Base-by-base conservation (phyloP, 2,113 vertebrate species). In the Ceyx melanurus region DNA sequence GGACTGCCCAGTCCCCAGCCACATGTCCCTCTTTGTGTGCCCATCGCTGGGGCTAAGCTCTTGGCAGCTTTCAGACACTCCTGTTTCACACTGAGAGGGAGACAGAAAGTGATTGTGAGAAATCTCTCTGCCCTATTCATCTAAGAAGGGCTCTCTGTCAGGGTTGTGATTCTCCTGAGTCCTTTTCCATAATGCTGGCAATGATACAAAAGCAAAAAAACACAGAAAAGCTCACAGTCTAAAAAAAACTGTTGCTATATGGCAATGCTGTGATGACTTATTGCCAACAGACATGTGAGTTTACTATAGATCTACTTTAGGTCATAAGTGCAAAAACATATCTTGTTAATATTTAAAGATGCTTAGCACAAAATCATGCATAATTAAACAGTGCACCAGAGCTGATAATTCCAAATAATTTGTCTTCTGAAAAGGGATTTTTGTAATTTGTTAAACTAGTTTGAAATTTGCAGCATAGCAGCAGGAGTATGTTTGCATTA, bases 331-430 rank as follows among this genome's bases (percentile, higher is more conserved):
- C 95, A 96, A 88, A 94, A 96, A 67, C 87, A 70, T 92, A 96
- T 94, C 97, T 92, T 13, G 70, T 97, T 97, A 97, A 98, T 97
- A 97, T 97, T 98, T 97, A 97, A 97, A 97, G 70, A 88, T 86
- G 82, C 96, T 96, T 96, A 96, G 94, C 93, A 93, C 91, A 97
- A 97, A 97, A 88, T 68, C 97, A 97, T 97, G 96, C 97, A 97
- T 98, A 97, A 98, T 98, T 97, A 97, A 98, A 94, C 94, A 97
- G 94, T 58, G 94, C 90, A 92, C 91, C 91, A 70, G 65, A 81
- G 68, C 89, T 95, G 93, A 95, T 97, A 94, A 96, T 95, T 96
- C 51, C 78, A 95, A 94, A 96, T 97, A 95, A 97, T 98, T 95
- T 95, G 94, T 96, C 95, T 97, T 95, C 95, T 97, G 96, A 97